Base-by-base conservation (phyloP, 2,888 invertebrate species). In the Noctua janthe region DNA sequence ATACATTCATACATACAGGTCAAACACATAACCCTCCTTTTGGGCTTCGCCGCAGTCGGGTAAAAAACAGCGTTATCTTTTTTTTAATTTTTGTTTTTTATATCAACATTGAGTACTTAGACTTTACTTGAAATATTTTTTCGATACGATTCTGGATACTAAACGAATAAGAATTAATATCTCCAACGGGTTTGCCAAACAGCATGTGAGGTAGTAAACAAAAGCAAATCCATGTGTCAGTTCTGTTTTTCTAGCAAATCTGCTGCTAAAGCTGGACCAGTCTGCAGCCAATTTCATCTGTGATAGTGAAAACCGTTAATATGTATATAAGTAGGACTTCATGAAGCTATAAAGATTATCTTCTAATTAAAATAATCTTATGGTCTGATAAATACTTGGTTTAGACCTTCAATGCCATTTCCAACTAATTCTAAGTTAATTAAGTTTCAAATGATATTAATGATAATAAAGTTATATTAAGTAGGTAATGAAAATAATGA, bases 401-500 rank as follows among this genome's bases (percentile, higher is more conserved):
- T 23, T 54, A 23, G 43, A 64, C 69, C 56, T 29, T n/a, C 2
- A 13, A 56, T 64, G 23, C 6, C 13, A 79, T 59, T 73, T 56
- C 2, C 47, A 62, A 56, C 47, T 29, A 54, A 39, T 73, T 78
- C 17, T 54, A 39, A 73, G 15, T 66, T 51, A 71, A 49, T 83
- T 23, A 59, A 54, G 43, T 78, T 66, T 8, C 0, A 17, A 13
- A 39, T 39, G 13, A 67, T 59, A 39, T 67, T 78, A 23, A 59
- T 66, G 59, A 23, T 66, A 43, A n/a, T 73, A 51, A 64, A 43
- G 1, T 71, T 47, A 66, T n/a, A 47, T n/a, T 17, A 69, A n/a
- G 43, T 15, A 29, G 43, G 59, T 51, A 51, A 83, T 71, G 23
- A 71, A 78, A 78, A 59, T 78, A 71, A 54, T 78, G 66, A 83